Conservation (phyloP, 2,888 invertebrate species). For the Clitarchus hookeri region DNA sequence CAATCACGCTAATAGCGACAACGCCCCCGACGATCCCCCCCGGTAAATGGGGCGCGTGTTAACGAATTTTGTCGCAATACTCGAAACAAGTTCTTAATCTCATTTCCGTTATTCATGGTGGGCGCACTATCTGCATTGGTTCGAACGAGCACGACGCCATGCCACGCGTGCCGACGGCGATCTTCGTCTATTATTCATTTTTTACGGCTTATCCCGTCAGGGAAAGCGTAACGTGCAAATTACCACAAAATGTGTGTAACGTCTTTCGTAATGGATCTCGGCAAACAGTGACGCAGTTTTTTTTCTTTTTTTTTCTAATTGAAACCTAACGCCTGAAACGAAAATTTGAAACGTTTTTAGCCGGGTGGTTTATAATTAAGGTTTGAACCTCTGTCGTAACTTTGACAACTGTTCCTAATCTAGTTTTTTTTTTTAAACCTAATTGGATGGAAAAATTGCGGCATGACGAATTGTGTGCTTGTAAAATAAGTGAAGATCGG, state of each 20-base stretch:
- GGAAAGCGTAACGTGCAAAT: background rate
- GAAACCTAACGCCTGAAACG: background rate
- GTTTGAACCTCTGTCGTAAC: too few species aligned
- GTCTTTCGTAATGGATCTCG: background rate
- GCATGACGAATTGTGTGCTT: too few species aligned
- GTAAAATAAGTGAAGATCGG: too few species aligned
- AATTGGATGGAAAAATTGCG: too few species aligned
- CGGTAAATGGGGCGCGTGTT: too few species aligned
- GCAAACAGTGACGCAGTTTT: background rate
- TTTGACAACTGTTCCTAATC: too few species aligned
- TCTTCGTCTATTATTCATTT: background rate
- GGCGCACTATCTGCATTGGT: background rate
- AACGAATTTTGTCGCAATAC: background rate
- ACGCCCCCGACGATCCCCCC: background rate
- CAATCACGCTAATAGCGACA: background rate
- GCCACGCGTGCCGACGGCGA: background rate
- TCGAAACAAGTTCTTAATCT: background rate
- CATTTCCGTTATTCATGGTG: constrained; percentile 1
- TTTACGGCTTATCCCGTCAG: background rate
- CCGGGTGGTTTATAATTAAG: too few species aligned
- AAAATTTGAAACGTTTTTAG: too few species aligned
- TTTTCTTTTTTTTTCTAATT: background rate
- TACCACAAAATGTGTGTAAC: background rate
- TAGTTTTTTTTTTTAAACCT: too few species aligned
- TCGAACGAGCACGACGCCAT: background rate